Evolutionary conservation across 2,888 invertebrate species (phyloP).

Genomic region (Drosophila vallismaia): DNA sequence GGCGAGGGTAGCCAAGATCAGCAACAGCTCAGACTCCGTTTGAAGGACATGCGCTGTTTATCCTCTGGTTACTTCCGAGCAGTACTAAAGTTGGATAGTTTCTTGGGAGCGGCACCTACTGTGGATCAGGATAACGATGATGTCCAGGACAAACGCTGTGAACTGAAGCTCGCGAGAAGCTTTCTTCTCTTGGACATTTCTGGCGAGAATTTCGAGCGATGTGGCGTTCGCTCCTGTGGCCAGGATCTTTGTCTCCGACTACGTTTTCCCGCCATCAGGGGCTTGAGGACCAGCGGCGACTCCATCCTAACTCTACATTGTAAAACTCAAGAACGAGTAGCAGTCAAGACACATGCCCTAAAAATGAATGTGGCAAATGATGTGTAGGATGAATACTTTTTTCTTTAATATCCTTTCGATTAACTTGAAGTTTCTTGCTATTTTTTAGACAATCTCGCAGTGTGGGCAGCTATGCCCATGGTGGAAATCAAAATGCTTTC

Average conservation of each 20-base stretch:
- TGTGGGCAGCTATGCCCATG: constrained; percentile 84
- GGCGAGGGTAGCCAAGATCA: constrained; percentile 23
- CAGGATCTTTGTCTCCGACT: constrained; percentile 85
- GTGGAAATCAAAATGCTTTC: constrained; percentile 85
- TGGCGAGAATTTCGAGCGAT: constrained; percentile 84
- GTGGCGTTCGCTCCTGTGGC: constrained; percentile 85
- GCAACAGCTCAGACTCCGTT: constrained; percentile 71
- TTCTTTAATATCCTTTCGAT: neutral
- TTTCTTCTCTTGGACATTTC: constrained; percentile 84
- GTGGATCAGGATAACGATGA: constrained; percentile 83
- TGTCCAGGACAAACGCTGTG: constrained; percentile 72
- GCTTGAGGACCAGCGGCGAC: constrained; percentile 85
- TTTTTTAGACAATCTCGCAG: constrained; percentile 80
- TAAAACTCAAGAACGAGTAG: constrained; percentile 85
- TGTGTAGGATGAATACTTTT: constrained; percentile 66
- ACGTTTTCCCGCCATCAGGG: constrained; percentile 85
- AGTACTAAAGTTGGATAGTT: constrained; percentile 82
- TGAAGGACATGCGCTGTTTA: constrained; percentile 83
- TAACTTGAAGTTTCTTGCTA: neutral
- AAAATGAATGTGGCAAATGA: constrained; percentile 84
- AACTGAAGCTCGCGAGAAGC: constrained; percentile 78
- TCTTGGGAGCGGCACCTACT: constrained; percentile 80
- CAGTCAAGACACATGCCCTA: constrained; percentile 84
- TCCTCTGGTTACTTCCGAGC: constrained; percentile 82
- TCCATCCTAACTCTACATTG: constrained; percentile 85